phyloP scores from a whole-genome alignment of 1,140 invertebrate genomes.

The Drosophila elegans region DNA sequence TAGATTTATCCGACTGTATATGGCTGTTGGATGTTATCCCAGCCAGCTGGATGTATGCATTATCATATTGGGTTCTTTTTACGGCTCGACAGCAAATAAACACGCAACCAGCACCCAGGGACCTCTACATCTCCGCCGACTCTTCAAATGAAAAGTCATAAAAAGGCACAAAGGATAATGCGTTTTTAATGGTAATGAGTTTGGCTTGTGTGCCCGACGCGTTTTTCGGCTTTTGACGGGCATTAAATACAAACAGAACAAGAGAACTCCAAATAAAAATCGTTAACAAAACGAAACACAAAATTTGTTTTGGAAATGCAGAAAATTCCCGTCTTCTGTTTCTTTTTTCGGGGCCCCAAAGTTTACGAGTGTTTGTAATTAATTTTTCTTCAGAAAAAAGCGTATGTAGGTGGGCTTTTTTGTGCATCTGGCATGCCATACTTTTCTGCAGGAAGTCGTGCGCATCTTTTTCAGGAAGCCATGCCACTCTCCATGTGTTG shows the following conservation, averaged over 20 bases:
- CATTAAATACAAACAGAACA: slow-evolving; percentile 37
- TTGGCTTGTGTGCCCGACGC: slow-evolving; percentile 68
- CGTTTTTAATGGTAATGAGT: slow-evolving; percentile 81
- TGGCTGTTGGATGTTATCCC: slow-evolving; percentile 40
- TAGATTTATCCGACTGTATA: slow-evolving; percentile 31
- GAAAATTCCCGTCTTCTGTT: slow-evolving; percentile 21
- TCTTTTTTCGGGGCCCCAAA: slow-evolving; percentile 19
- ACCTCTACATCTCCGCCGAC: slow-evolving; percentile 54
- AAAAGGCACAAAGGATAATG: slow-evolving; percentile 81
- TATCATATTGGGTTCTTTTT: slow-evolving; percentile 68
- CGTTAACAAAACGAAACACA: slow-evolving; percentile 53
- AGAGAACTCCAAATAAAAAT: slow-evolving; percentile 63
- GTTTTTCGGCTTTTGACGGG: slow-evolving; percentile 59
- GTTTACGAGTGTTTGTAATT: slow-evolving; percentile 49
- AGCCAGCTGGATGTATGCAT: slow-evolving; percentile 48
- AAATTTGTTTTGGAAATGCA: slow-evolving; percentile 67
- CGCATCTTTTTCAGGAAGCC: slow-evolving; percentile 24
- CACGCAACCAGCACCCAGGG: slow-evolving; percentile 53
- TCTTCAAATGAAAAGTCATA: slow-evolving; percentile 80
- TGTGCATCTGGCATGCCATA: slow-evolving; percentile 23
- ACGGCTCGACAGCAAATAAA: slow-evolving; percentile 75
- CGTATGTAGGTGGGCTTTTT: slow-evolving; percentile 17
- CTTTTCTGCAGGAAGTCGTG: slow-evolving; percentile 17
- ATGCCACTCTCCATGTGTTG: slow-evolving; percentile 57
- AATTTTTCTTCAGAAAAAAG: slow-evolving; percentile 42